These are phyloP conservation scores for Pipistrellus pipistrellus DNA, from an alignment of 2,797 vertebrate genomes.

Conservation along the genomic window DNA sequence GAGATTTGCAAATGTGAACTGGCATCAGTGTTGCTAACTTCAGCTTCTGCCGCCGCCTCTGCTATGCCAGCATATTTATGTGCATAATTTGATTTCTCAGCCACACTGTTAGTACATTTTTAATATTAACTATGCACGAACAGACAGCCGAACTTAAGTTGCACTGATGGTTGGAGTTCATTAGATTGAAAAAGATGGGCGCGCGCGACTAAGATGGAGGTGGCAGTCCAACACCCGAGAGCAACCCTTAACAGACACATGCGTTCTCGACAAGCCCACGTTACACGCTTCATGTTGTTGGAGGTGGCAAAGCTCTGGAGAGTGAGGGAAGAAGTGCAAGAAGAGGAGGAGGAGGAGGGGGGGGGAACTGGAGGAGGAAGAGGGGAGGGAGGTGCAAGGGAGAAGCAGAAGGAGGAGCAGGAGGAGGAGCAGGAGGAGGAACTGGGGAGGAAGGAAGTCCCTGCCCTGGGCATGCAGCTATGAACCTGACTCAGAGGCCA, in stretches of 20 bases:
- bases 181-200: conserved; percentile 92
- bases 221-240: conserved; percentile 86
- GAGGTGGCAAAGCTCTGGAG: conserved; percentile 80
- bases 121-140: conserved; percentile 93
- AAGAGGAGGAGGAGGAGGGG: background rate
- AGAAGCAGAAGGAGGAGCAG: background rate
- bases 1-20: conserved; percentile 96
- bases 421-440: no score
- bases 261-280: conserved; percentile 79
- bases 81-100: conserved; percentile 96
- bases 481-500: conserved; percentile 64
- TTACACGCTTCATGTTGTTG: conserved; percentile 73
- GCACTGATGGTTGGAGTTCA: conserved; percentile 93
- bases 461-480: conserved; percentile 73
- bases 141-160: conserved; percentile 92
- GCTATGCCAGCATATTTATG: conserved; percentile 95
- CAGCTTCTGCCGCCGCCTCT: conserved; percentile 93
- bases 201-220: conserved; percentile 89
- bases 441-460: conserved; percentile 18
- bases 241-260: conserved; percentile 84
- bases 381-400: conserved; percentile 32
- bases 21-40: conserved; percentile 95
- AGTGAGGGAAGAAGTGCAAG: conserved; percentile 71
- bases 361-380: background rate
- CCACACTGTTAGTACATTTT: conserved; percentile 94